A percentile compares a stretch with the other conserved stretches of the same genome.
Conservation (phyloP, 2,113 vertebrate species). For the Ellobius talpinus region DNA sequence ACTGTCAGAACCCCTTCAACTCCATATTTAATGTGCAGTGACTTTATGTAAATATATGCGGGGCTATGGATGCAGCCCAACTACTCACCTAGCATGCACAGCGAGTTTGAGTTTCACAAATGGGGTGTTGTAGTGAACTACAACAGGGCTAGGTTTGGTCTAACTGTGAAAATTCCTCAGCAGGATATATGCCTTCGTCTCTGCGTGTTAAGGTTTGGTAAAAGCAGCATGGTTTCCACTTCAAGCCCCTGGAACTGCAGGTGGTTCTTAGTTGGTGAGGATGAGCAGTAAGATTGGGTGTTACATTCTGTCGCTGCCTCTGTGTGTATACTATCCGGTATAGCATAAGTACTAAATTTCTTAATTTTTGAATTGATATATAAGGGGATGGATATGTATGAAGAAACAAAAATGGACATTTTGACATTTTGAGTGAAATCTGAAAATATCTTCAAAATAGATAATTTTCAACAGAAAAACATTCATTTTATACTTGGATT, state of each 20-base stretch:
- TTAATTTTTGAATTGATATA: not conserved
- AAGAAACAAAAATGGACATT: slow-evolving; percentile 15
- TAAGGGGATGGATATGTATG: not conserved
- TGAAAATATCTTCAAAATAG: slow-evolving; percentile 15
- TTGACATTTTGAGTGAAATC: slow-evolving; percentile 13
- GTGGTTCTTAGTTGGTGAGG: not conserved
- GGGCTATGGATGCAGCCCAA: not conserved
- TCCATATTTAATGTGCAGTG: not conserved
- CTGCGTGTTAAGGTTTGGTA: not conserved
- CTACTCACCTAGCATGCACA: not conserved
- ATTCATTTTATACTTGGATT: not conserved
- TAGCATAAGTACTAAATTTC: not conserved
- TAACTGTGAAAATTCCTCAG: slow-evolving; percentile 30
- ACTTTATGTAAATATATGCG: not conserved
- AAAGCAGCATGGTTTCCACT: not conserved
- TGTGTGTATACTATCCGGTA: no score
- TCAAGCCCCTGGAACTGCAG: not conserved
- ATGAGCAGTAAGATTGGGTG: not conserved
- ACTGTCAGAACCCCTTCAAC: not conserved
- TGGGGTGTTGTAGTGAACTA: not conserved
- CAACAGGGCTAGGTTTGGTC: not conserved
- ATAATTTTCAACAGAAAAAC: not conserved
- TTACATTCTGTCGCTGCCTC: not conserved
- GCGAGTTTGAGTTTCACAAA: not conserved
- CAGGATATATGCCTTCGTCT: not conserved